Percentiles rank a stretch among this genome's conserved stretches.
Evolutionary conservation across 2,797 vertebrate species (phyloP).

Genomic region (Chelon labrosus): DNA sequence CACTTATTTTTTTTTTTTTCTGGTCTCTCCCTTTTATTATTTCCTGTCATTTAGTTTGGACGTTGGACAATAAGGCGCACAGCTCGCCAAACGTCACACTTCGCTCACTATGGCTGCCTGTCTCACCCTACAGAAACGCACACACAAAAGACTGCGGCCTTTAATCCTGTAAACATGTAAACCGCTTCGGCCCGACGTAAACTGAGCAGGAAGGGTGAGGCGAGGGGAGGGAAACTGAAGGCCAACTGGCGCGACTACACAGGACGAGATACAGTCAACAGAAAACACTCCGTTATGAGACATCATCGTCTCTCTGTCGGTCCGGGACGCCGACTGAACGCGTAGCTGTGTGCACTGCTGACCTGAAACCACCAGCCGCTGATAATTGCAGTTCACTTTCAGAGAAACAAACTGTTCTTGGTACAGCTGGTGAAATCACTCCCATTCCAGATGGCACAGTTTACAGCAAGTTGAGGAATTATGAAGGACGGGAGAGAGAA

Average conservation of each 20-base stretch:
- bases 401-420: constrained; percentile 65
- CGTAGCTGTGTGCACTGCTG: constrained; percentile 37
- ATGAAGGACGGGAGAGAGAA: constrained; percentile 1
- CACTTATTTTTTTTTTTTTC: constrained; percentile 20
- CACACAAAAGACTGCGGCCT: constrained; percentile 29
- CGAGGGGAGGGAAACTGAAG: background rate
- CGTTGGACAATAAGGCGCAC: constrained; percentile 34
- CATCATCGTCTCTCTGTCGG: background rate
- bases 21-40: constrained; percentile 46
- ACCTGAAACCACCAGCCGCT: constrained; percentile 66
- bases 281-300: background rate
- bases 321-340: background rate
- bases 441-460: constrained; percentile 51
- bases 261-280: constrained; percentile 11
- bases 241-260: background rate
- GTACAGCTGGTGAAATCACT: constrained; percentile 63
- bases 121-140: background rate
- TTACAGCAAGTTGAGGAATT: constrained; percentile 34
- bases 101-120: constrained; percentile 22
- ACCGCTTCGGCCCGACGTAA: background rate
- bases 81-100: constrained; percentile 34
- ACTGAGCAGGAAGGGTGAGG: constrained; percentile 21
- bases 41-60: constrained; percentile 60
- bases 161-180: constrained; percentile 66
- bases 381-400: constrained; percentile 63